Conservation (phyloP, 2,888 invertebrate species). For the Drosophila quinaria region DNA sequence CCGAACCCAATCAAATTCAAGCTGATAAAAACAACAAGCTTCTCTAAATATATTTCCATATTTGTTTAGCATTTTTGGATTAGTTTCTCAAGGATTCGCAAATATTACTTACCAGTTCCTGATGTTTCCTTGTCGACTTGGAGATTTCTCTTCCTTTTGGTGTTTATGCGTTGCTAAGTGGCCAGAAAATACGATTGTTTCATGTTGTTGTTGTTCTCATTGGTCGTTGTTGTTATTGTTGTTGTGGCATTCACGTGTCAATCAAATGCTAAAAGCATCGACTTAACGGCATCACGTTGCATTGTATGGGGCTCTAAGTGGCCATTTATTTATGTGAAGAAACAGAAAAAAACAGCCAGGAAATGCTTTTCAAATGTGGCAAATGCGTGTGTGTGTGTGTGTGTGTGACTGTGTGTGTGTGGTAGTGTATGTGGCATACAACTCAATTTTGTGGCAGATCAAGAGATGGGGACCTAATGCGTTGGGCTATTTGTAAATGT, state of each 20-base stretch:
- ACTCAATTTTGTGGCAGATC: constrained; percentile 55
- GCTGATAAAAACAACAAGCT: not conserved
- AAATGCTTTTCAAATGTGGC: constrained; percentile 47
- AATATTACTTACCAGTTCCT: not conserved
- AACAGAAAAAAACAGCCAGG: constrained; percentile 22
- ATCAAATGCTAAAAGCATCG: constrained; percentile 72
- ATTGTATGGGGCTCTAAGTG: constrained; percentile 57
- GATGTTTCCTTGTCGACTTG: not conserved
- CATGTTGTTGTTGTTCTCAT: constrained; percentile 15
- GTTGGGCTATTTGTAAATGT: constrained; percentile 76
- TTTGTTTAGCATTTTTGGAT: constrained; percentile 29
- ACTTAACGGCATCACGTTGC: constrained; percentile 65
- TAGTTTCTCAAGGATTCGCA: constrained; percentile 19
- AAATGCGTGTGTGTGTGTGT: constrained; percentile 1
- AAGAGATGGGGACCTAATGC: constrained; percentile 42
- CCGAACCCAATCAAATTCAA: not conserved
- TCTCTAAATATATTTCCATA: not conserved
- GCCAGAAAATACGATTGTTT: constrained; percentile 42
- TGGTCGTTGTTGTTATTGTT: constrained; percentile 23
- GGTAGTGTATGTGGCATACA: constrained; percentile 37
- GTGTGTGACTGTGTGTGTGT: constrained; percentile 11
- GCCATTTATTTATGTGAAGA: constrained; percentile 50
- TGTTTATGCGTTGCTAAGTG: constrained; percentile 66
- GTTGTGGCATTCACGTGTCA: constrained; percentile 61
- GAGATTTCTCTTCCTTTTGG: constrained; percentile 1